phyloP scores from a whole-genome alignment of 2,113 vertebrate species.

The Nycticebus coucang region DNA sequence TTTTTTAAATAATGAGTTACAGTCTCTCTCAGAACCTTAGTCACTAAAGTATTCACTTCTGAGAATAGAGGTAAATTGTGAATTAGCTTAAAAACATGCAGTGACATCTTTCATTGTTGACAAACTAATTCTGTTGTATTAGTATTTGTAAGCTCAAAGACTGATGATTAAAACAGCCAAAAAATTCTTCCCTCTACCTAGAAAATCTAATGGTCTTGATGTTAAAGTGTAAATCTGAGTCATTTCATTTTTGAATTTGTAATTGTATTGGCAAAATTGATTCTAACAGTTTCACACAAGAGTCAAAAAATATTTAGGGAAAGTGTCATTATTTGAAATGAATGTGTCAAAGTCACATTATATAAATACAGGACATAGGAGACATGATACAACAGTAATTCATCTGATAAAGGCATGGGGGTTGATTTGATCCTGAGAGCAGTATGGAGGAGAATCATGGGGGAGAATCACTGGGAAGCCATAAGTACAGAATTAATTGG shows the following conservation, averaged over 20 bases:
- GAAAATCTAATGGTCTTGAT: neutral
- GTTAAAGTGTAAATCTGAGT: neutral
- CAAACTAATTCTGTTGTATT: neutral
- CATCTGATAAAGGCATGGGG: neutral
- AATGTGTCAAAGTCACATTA: neutral
- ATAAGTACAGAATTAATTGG: neutral
- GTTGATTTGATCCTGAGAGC: neutral
- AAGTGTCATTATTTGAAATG: neutral
- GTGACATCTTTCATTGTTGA: neutral
- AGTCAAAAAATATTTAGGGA: neutral
- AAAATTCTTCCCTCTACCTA: neutral
- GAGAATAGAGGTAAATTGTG: neutral
- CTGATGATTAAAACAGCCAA: neutral
- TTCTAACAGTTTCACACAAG: neutral
- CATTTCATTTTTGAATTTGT: neutral
- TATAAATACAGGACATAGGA: neutral
- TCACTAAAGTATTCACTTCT: neutral
- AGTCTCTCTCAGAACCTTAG: slow-evolving; percentile 40
- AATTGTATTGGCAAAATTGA: neutral
- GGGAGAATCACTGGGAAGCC: no score
- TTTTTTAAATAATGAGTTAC: slow-evolving; percentile 49
- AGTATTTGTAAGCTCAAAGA: neutral
- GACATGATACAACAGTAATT: neutral
- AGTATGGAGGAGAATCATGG: neutral
- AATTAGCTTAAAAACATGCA: slow-evolving; percentile 46